Evolutionary conservation across 2,888 invertebrate species (phyloP).

Genomic region (Rhodophaea formosa): DNA sequence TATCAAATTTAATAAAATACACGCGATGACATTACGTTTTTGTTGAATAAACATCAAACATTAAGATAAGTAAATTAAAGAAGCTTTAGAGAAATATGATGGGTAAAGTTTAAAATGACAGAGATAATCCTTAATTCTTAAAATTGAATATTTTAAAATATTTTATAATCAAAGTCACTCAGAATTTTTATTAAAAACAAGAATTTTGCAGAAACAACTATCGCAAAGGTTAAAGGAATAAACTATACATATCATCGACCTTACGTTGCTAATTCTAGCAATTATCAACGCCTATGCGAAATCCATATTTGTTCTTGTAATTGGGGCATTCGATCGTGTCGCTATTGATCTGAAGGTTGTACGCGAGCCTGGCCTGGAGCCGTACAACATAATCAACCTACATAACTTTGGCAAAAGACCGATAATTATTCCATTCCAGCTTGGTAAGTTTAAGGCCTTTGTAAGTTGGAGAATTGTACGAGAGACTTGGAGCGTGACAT

Average conservation of each 20-base stretch:
- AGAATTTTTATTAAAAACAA: too few species aligned
- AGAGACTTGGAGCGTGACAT: slow-evolving; percentile 1
- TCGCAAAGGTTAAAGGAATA: not conserved
- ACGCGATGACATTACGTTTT: not conserved
- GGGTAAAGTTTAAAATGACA: not conserved
- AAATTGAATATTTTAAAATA: not conserved
- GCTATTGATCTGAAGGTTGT: slow-evolving; percentile 2
- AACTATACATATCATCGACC: not conserved
- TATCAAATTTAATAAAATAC: not conserved
- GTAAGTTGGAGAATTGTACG: not conserved
- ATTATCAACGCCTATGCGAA: slow-evolving; percentile 35
- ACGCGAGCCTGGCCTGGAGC: not conserved
- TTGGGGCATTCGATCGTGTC: not conserved
- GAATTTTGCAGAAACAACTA: not conserved
- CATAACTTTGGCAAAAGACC: not conserved
- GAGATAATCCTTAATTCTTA: not conserved
- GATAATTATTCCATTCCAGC: not conserved
- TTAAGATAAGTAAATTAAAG: not conserved
- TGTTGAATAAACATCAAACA: not conserved
- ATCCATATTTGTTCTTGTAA: slow-evolving; percentile 26
- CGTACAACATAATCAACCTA: not conserved
- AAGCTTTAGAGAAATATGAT: not conserved
- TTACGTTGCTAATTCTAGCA: slow-evolving; percentile 26
- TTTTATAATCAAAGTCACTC: not conserved
- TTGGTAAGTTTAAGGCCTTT: not conserved